Percentiles rank a stretch among this genome's conserved stretches.
phyloP scores from a whole-genome alignment of 2,797 vertebrate genomes.

The Leptoclinus maculatus region DNA sequence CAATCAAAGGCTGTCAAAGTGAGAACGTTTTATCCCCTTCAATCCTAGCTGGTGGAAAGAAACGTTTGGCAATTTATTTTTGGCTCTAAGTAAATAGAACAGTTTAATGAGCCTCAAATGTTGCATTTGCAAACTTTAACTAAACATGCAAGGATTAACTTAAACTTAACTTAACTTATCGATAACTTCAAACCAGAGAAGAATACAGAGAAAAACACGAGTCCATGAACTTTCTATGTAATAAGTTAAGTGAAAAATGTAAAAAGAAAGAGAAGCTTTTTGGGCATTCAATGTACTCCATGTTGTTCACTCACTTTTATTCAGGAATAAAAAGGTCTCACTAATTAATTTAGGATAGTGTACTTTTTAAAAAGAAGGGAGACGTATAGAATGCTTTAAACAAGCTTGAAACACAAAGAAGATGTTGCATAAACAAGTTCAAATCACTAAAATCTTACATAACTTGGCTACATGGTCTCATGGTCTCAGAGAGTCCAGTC shows the following conservation, averaged over 20 bases:
- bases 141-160: not conserved
- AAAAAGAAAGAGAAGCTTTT: too few species aligned
- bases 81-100: not conserved
- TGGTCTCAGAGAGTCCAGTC: slow-evolving; percentile 47
- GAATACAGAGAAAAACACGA: not conserved
- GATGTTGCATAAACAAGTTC: not conserved
- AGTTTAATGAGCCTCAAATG: not conserved
- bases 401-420: not conserved
- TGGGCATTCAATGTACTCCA: too few species aligned
- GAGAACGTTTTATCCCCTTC: not conserved
- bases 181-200: too few species aligned
- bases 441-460: not conserved
- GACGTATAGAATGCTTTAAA: not conserved
- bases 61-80: not conserved
- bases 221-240: not conserved
- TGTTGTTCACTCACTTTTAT: too few species aligned
- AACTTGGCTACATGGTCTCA: slow-evolving; percentile 38
- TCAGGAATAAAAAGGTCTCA: too few species aligned
- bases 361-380: too few species aligned
- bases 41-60: not conserved
- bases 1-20: not conserved
- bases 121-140: not conserved
- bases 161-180: too few species aligned
- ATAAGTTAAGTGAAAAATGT: too few species aligned
- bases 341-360: too few species aligned